phyloP scores from a whole-genome alignment of 1,140 invertebrate genomes.

The Anoplophora glabripennis region DNA sequence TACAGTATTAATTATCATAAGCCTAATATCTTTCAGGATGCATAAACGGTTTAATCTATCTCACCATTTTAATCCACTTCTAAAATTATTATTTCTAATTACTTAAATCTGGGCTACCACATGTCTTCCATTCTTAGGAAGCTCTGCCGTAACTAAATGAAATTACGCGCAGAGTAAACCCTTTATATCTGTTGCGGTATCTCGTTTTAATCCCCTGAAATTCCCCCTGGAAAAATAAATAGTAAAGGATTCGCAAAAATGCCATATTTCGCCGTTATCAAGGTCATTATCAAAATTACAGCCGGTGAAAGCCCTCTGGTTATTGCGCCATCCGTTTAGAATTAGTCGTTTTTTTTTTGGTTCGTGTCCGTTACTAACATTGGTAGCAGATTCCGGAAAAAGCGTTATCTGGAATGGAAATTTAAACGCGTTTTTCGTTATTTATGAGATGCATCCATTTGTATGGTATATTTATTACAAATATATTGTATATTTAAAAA shows the following conservation, averaged over 20 bases:
- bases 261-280: constrained; percentile 49
- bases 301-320: constrained; percentile 28
- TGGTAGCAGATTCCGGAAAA: background rate
- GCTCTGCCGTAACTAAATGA: constrained; percentile 26
- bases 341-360: constrained; percentile 28
- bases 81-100: too few relatives aligned
- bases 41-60: too few relatives aligned
- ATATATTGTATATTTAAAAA: too few relatives aligned
- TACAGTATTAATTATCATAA: too few relatives aligned
- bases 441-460: too few relatives aligned
- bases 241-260: constrained; percentile 46
- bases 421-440: background rate
- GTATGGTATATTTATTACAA: too few relatives aligned
- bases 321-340: constrained; percentile 24
- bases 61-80: too few relatives aligned
- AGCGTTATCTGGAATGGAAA: background rate
- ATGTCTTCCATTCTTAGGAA: background rate
- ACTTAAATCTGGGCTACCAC: background rate
- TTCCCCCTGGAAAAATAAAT: constrained; percentile 42
- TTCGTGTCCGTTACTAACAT: background rate
- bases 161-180: constrained; percentile 42
- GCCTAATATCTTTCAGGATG: too few relatives aligned
- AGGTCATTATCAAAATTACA: constrained; percentile 50
- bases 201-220: constrained; percentile 40
- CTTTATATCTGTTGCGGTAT: constrained; percentile 39